Conservation (phyloP, 2,888 invertebrate genomes). For the Belgica antarctica region DNA sequence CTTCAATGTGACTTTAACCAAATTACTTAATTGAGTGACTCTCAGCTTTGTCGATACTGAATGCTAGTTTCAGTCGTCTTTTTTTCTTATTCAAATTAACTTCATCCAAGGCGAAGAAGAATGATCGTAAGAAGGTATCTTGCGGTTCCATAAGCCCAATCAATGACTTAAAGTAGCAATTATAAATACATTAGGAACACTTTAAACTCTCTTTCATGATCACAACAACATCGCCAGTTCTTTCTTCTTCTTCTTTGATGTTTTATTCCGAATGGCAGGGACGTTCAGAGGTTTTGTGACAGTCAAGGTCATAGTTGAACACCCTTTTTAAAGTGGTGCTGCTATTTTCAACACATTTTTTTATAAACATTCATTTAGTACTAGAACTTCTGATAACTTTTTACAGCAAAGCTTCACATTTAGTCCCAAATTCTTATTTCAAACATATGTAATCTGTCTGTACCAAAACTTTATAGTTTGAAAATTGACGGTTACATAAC, state of each 20-base stretch:
- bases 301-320: no score
- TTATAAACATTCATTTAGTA: no score
- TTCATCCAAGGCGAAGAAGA: constrained; percentile 12
- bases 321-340: background rate
- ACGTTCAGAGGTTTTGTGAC: no score
- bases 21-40: constrained; percentile 44
- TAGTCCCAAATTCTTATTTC: no score
- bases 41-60: constrained; percentile 39
- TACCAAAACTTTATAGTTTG: background rate
- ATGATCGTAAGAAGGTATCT: constrained; percentile 20
- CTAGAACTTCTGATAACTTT: no score
- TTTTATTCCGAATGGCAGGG: no score
- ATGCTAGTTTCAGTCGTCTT: background rate
- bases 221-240: constrained; percentile 7
- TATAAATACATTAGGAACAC: constrained; percentile 44
- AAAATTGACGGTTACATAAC: background rate
- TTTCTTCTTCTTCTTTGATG: no score
- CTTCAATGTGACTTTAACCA: constrained; percentile 39
- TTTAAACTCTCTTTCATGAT: constrained; percentile 37
- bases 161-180: constrained; percentile 44
- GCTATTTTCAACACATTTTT: no score
- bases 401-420: no score
- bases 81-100: constrained; percentile 40
- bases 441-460: no score
- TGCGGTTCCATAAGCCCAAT: constrained; percentile 36